Percentiles rank a stretch among this genome's conserved stretches.
These are phyloP conservation scores for Drosophila aff. DNA, from an alignment of 1,140 invertebrate species.

Conservation along the genomic window DNA sequence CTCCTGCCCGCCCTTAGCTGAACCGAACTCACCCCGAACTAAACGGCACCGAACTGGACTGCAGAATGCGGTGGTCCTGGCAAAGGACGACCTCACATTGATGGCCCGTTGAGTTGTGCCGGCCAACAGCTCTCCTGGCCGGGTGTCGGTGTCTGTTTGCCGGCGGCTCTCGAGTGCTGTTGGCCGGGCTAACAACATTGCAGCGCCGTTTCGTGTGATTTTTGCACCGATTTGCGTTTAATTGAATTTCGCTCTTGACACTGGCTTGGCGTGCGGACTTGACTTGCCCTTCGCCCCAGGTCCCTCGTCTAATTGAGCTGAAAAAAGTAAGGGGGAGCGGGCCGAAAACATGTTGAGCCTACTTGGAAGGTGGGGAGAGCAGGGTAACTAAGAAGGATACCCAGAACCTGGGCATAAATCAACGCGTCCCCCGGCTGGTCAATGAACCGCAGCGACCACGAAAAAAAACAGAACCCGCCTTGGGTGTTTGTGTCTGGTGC, in stretches of 20 bases:
- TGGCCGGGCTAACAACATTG: conserved; percentile 20
- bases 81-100: conserved; percentile 37
- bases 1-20: conserved; percentile 22
- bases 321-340: conserved; percentile 1
- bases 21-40: conserved; percentile 16
- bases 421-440: conserved; percentile 66
- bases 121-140: conserved; percentile 4
- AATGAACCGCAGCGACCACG: conserved; percentile 64
- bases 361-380: conserved; percentile 46
- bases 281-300: neutral
- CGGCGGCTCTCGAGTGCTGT: conserved; percentile 37
- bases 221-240: conserved; percentile 78
- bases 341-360: conserved; percentile 55
- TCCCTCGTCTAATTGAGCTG: conserved; percentile 55
- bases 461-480: conserved; percentile 30
- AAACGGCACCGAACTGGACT: conserved; percentile 42
- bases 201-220: conserved; percentile 52
- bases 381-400: conserved; percentile 16
- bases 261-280: conserved; percentile 32
- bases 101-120: conserved; percentile 53
- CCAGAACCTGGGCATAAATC: conserved; percentile 65
- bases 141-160: conserved; percentile 40
- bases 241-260: conserved; percentile 76
- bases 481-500: conserved; percentile 29
- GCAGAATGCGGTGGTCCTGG: conserved; percentile 24